Evolutionary conservation across 2,888 invertebrate species (phyloP).

Genomic region (Gisinianus flammeolus): DNA sequence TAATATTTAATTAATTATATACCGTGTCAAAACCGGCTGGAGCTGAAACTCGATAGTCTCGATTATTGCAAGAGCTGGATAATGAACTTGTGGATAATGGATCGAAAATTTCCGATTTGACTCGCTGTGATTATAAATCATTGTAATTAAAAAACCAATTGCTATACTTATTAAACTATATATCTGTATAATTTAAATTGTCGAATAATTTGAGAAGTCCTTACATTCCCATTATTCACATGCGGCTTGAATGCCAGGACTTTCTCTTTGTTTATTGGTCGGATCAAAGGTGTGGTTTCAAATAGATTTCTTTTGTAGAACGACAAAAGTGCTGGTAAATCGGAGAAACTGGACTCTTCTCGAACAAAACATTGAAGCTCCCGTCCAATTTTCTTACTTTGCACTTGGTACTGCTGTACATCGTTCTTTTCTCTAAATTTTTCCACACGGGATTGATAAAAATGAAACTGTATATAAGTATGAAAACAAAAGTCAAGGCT

Average conservation of each 20-base stretch:
- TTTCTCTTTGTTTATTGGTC: constrained; percentile 42
- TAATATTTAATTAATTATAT: not conserved
- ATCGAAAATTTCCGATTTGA: no score
- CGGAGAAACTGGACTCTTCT: constrained; percentile 53
- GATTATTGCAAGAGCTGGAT: no score
- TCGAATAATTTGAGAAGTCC: no score
- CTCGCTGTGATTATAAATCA: no score
- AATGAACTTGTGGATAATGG: no score
- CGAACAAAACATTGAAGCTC: constrained; percentile 46
- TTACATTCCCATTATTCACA: not conserved
- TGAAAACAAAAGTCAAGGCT: not conserved
- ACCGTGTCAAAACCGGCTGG: not conserved
- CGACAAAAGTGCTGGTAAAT: constrained; percentile 50
- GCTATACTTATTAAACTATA: no score
- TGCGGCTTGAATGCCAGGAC: constrained; percentile 12
- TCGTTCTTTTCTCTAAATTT: constrained; percentile 48
- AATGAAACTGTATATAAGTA: not conserved
- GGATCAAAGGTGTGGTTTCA: constrained; percentile 48
- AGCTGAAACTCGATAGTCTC: not conserved
- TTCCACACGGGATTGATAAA: no score
- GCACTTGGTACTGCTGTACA: constrained; percentile 49
- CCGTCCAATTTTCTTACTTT: not conserved
- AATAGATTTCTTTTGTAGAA: constrained; percentile 57
- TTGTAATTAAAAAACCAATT: no score
- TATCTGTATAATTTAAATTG: no score